phyloP scores from a whole-genome alignment of 2,888 invertebrate species.

The Beris chalybata region DNA sequence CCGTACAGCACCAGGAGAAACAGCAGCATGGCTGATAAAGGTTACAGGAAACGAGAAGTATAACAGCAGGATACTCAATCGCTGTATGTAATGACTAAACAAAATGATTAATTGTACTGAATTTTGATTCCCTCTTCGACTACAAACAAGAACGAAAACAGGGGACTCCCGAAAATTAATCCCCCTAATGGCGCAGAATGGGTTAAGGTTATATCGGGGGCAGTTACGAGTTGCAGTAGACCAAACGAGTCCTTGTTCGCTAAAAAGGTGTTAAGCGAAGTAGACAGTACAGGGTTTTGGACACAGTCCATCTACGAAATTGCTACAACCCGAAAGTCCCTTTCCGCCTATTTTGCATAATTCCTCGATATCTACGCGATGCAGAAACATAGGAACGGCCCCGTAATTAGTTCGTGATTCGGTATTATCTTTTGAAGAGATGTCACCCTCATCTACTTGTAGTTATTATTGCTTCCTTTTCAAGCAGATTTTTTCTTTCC shows the following conservation, averaged over 20 bases:
- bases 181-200: slow-evolving; percentile 31
- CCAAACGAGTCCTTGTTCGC: no score
- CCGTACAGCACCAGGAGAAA: background rate
- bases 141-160: slow-evolving; percentile 7
- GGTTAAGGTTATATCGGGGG: slow-evolving; percentile 17
- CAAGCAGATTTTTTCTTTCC: no score
- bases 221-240: background rate
- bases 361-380: slow-evolving; percentile 34
- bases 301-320: slow-evolving; percentile 1
- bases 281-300: background rate
- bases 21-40: background rate
- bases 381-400: slow-evolving; percentile 24
- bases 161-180: slow-evolving; percentile 30
- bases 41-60: slow-evolving; percentile 5
- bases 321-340: background rate
- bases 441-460: slow-evolving; percentile 6
- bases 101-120: slow-evolving; percentile 57
- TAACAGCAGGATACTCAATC: slow-evolving; percentile 26
- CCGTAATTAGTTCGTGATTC: slow-evolving; percentile 35
- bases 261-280: no score
- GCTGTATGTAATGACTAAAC: slow-evolving; percentile 47
- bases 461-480: slow-evolving; percentile 1
- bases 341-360: slow-evolving; percentile 32
- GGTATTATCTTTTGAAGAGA: slow-evolving; percentile 23
- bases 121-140: slow-evolving; percentile 51